These are phyloP conservation scores for Pyrrhura leucotis DNA, from an alignment of 2,797 vertebrate genomes.

Conservation along the genomic window DNA sequence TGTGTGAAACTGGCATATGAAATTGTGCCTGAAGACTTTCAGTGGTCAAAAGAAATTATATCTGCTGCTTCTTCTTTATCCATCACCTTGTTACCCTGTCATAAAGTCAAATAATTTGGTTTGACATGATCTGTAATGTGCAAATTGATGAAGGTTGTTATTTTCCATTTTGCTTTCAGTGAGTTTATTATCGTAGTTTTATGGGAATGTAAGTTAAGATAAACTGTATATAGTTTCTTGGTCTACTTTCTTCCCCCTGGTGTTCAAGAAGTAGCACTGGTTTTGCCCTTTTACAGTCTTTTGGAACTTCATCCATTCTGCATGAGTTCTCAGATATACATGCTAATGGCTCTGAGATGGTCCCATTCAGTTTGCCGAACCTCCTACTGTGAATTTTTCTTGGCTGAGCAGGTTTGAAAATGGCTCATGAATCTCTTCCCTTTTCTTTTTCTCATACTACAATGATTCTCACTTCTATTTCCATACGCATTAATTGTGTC, in stretches of 20 bases:
- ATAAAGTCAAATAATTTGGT: slow-evolving; percentile 2
- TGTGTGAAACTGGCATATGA: neutral
- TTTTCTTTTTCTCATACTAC: neutral
- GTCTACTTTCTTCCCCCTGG: neutral
- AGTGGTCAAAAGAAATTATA: slow-evolving; percentile 10
- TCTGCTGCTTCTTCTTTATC: neutral
- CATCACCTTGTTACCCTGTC: neutral
- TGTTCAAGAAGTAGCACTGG: neutral
- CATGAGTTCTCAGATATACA: slow-evolving; percentile 14
- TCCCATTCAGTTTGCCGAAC: neutral
- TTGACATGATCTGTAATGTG: neutral
- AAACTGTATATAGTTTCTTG: neutral
- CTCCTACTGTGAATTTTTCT: slow-evolving; percentile 33
- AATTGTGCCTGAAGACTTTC: slow-evolving; percentile 2
- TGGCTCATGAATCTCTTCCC: neutral
- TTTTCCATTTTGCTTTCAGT: neutral
- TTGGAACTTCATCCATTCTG: neutral
- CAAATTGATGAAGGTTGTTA: neutral
- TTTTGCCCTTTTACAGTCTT: slow-evolving; percentile 13
- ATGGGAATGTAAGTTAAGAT: neutral
- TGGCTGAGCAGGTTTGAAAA: slow-evolving; percentile 31
- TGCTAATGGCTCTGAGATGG: neutral
- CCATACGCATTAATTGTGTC: neutral
- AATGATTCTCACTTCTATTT: neutral
- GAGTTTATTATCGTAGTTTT: neutral